Evolutionary conservation across 2,888 invertebrate genomes (phyloP), one percentile per base, ranked within the genome.

Genomic region (Capitulum mitella): DNA sequence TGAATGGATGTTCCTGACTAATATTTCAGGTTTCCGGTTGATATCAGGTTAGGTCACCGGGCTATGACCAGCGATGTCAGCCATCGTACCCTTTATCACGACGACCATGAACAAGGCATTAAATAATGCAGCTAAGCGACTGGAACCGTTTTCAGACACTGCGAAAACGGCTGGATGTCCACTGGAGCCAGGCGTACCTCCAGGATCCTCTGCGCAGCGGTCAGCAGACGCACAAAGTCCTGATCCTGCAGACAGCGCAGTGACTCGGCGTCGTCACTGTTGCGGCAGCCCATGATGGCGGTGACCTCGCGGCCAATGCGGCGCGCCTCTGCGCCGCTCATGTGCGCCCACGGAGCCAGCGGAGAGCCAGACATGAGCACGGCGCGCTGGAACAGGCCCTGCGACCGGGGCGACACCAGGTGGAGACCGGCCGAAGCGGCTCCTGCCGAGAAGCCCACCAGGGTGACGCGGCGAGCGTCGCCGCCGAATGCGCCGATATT

Each of bases 401-500:
- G 85, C n/a, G 91, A 88, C 82, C 90, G 87, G 46, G 91, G 90
- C 26, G 92, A 91, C 40, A 89, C 86, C 82, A 92, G 88, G 83
- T 92, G 92, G 82, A 90, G 87, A 78, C 91, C 85, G 8, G 91
- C 89, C 83, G 91, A 90, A 51, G 90, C 89, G 6, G 92, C 92
- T 19, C 93, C 93, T 54, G 92, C 91, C 43, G 92, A 92, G 85
- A 95, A 93, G 0, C 96, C 96, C 83, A 93, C 88, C 0, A 95
- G 85, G 0, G 94, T 94, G n/a, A 95, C 89, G 81, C 90, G 88
- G 70, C 90, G 88, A 0, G 91, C 90, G 85, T 95, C 92, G 8
- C 95, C 95, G 40, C 93, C 93, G 84, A 96, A 95, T 76, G 89
- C 88, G 74, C 87, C 87, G 78, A 94, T 92, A 84, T 95, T 92